Conservation (phyloP, 2,113 vertebrate genomes). For the Xenopus laevis region DNA sequence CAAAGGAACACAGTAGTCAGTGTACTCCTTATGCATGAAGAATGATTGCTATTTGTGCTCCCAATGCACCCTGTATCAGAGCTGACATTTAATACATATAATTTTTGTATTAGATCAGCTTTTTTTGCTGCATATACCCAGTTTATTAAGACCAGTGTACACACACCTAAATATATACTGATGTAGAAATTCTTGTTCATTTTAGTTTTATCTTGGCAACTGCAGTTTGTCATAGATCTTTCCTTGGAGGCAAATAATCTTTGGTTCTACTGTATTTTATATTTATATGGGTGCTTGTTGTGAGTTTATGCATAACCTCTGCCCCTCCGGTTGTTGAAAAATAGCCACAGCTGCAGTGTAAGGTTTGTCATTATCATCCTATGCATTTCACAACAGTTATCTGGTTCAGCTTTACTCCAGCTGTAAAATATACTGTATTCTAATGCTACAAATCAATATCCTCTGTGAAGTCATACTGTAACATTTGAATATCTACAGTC, state of each 20-base stretch:
- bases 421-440: too few relatives aligned
- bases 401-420: too few relatives aligned
- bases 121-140: not conserved
- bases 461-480: too few relatives aligned
- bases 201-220: too few relatives aligned
- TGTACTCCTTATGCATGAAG: not conserved
- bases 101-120: not conserved
- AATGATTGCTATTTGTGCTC: not conserved
- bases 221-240: not conserved
- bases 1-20: not conserved
- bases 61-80: not conserved
- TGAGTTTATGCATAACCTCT: too few relatives aligned
- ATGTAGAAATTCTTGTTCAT: not conserved
- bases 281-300: not conserved
- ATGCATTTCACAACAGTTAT: too few relatives aligned
- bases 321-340: too few relatives aligned
- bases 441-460: too few relatives aligned
- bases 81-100: not conserved
- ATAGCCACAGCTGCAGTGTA: too few relatives aligned
- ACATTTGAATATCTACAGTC: too few relatives aligned
- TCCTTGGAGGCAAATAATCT: not conserved
- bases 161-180: not conserved
- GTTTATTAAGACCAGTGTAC: too few relatives aligned
- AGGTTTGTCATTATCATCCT: too few relatives aligned
- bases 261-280: not conserved